phyloP scores from a whole-genome alignment of 92 coral and sea anemone genomes.

The Umimayanthus kanabou region DNA sequence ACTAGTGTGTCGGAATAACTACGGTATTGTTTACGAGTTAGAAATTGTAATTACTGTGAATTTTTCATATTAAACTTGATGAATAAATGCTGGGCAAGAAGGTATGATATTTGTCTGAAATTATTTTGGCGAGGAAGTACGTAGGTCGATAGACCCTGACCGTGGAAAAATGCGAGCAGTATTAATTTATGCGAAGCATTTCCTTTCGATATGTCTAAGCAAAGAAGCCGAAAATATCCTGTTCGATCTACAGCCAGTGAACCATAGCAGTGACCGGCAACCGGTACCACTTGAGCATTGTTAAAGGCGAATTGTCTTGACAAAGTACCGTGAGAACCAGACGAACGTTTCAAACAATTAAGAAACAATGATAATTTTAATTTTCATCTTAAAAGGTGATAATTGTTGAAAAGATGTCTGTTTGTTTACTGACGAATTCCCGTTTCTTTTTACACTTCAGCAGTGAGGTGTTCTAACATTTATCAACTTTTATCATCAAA shows the following conservation, averaged over 20 bases:
- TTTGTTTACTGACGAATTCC: not conserved
- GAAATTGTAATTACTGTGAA: not conserved
- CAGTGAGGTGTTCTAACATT: not conserved
- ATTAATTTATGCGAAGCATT: not conserved
- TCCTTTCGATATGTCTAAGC: conserved; percentile 13
- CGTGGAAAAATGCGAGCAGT: not conserved
- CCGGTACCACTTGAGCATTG: not conserved
- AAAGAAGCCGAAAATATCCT: conserved; percentile 5
- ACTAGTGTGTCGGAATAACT: not conserved
- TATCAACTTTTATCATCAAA: not conserved
- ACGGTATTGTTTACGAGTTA: not conserved
- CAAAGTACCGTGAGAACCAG: conserved; percentile 17
- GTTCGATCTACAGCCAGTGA: not conserved
- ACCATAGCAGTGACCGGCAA: not conserved
- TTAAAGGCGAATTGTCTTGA: not conserved
- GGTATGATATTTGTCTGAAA: not conserved
- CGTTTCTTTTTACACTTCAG: not conserved
- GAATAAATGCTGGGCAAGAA: not conserved
- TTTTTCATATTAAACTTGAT: not conserved
- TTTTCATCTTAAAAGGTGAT: not conserved
- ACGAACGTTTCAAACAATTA: not conserved
- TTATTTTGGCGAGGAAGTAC: not conserved
- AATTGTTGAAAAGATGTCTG: not conserved
- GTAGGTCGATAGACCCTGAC: not conserved
- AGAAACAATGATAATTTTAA: not conserved